These are phyloP conservation scores for Acyrthosiphon pisum DNA, from an alignment of 1,140 invertebrate genomes.

Conservation along the genomic window DNA sequence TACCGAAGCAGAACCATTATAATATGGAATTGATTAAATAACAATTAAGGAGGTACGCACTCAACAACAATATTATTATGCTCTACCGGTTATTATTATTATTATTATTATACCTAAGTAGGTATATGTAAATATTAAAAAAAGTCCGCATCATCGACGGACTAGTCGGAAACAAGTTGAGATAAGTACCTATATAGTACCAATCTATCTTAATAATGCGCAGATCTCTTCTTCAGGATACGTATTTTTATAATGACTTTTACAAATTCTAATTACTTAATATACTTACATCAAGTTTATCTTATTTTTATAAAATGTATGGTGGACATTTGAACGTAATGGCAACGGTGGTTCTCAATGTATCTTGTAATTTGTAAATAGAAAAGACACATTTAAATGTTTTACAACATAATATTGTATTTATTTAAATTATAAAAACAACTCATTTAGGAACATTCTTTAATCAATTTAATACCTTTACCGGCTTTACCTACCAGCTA, in stretches of 20 bases:
- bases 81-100: background rate
- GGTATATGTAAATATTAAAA: background rate
- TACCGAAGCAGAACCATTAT: background rate
- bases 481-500: too few species aligned
- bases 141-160: background rate
- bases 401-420: too few species aligned
- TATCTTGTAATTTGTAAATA: background rate
- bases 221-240: background rate
- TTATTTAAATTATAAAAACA: too few species aligned
- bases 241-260: background rate
- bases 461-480: too few species aligned
- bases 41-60: background rate
- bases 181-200: background rate
- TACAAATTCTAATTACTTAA: background rate
- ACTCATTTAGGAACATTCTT: too few species aligned
- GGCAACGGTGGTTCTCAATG: background rate
- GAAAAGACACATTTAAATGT: too few species aligned
- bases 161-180: background rate
- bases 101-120: background rate
- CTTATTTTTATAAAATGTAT: background rate
- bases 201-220: background rate
- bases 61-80: constrained; percentile 16
- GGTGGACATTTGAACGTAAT: background rate
- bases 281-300: background rate
- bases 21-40: constrained; percentile 8